phyloP scores from a whole-genome alignment of 2,113 vertebrate genomes.

The Urocitellus parryii region DNA sequence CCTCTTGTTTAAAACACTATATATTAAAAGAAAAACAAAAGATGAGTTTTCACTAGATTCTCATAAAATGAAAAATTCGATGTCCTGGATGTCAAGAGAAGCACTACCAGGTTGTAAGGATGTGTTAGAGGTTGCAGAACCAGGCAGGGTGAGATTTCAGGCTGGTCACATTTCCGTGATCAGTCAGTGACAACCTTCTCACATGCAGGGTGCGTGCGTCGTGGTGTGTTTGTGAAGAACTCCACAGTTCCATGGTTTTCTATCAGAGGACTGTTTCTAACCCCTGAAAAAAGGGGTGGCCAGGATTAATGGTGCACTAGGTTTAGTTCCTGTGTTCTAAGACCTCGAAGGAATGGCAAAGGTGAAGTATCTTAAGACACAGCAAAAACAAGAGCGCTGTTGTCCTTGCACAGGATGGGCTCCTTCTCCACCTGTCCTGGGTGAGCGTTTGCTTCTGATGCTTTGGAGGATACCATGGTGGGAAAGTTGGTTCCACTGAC shows the following conservation, averaged over 20 bases:
- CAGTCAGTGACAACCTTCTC: not conserved
- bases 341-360: not conserved
- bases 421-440: not conserved
- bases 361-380: not conserved
- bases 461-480: not conserved
- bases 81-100: not conserved
- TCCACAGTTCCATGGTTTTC: not conserved
- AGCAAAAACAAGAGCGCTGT: not conserved
- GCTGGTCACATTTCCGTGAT: not conserved
- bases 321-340: not conserved
- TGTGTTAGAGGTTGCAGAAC: not conserved
- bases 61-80: not conserved
- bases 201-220: not conserved
- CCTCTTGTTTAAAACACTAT: not conserved
- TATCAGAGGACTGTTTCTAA: not conserved
- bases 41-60: not conserved
- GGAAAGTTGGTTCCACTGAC: not conserved
- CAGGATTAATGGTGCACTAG: not conserved
- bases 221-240: not conserved
- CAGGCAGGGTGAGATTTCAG: not conserved
- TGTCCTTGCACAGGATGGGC: not conserved
- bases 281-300: not conserved
- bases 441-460: not conserved
- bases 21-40: not conserved
- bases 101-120: not conserved